Conservation (phyloP, 1,140 invertebrate genomes). For the Tachypleus tridentatus region DNA sequence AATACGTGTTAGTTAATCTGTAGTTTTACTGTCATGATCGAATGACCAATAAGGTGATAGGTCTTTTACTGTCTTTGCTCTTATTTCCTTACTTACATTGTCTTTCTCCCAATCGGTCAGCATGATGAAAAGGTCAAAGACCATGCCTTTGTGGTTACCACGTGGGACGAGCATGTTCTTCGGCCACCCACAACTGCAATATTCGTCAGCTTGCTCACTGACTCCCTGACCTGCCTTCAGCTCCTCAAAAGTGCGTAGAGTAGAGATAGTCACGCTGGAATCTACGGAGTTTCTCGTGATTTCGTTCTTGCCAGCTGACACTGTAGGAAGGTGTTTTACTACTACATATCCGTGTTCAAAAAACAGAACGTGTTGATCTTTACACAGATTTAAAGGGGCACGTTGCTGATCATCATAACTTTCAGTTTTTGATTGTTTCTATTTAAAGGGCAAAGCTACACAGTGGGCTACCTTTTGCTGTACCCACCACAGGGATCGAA, state of each 20-base stretch:
- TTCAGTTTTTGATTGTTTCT: no score
- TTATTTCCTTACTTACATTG: conserved; percentile 26
- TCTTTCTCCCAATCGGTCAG: conserved; percentile 59
- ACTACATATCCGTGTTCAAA: no score
- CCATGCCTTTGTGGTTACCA: conserved; percentile 53
- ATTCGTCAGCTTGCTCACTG: conserved; percentile 31
- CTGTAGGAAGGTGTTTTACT: conserved; percentile 26
- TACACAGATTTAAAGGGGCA: not conserved
- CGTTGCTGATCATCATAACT: no score
- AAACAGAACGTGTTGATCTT: not conserved
- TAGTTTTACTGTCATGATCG: no score
- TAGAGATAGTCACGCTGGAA: conserved; percentile 58
- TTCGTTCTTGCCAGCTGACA: conserved; percentile 48
- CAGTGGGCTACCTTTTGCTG: no score
- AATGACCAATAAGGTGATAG: no score
- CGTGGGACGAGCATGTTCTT: conserved; percentile 68
- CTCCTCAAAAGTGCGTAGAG: conserved; percentile 45
- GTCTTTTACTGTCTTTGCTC: no score
- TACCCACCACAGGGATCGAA: no score
- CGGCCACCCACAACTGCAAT: conserved; percentile 38
- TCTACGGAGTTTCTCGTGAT: conserved; percentile 47
- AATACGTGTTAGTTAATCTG: no score
- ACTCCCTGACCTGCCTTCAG: conserved; percentile 27
- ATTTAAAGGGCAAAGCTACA: no score
- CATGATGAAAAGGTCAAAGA: conserved; percentile 63